These are phyloP conservation scores for Mormyrus iriodes DNA, from an alignment of 2,113 vertebrate species.

Conservation along the genomic window DNA sequence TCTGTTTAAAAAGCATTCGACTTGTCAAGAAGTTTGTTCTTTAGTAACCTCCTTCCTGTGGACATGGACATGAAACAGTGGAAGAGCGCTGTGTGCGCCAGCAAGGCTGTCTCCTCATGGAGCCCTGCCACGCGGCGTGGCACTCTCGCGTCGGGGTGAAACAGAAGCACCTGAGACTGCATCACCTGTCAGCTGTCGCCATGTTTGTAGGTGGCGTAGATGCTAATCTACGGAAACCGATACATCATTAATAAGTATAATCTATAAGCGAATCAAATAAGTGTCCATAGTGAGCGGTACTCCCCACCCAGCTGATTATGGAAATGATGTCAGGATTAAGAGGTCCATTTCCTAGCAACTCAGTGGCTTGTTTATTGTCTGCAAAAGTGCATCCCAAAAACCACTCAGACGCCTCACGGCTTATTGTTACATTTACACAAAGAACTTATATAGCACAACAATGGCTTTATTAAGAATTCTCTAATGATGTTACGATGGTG, in stretches of 20 bases:
- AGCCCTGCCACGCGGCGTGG: too few species aligned
- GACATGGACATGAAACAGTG: not conserved
- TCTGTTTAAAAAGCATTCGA: not conserved
- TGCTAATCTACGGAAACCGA: not conserved
- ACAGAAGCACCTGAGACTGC: not conserved
- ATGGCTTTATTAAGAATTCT: not conserved
- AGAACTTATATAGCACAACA: not conserved
- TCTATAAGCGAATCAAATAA: not conserved
- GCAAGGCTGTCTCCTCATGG: not conserved
- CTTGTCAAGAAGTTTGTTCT: not conserved
- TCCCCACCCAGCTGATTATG: not conserved
- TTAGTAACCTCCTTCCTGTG: not conserved
- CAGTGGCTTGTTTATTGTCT: not conserved
- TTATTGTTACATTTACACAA: not conserved
- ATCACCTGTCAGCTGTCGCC: not conserved
- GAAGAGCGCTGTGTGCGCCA: not conserved
- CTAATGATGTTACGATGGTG: not conserved
- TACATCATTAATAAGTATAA: not conserved
- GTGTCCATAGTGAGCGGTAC: not conserved
- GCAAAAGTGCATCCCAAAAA: not conserved
- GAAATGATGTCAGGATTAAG: not conserved
- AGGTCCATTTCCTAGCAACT: not conserved
- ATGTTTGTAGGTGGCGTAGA: not conserved
- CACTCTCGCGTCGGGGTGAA: not conserved
- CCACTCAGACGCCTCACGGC: not conserved